Evolutionary conservation across 2,113 vertebrate species (phyloP).

Genomic region (Phylloscopus trochilus): DNA sequence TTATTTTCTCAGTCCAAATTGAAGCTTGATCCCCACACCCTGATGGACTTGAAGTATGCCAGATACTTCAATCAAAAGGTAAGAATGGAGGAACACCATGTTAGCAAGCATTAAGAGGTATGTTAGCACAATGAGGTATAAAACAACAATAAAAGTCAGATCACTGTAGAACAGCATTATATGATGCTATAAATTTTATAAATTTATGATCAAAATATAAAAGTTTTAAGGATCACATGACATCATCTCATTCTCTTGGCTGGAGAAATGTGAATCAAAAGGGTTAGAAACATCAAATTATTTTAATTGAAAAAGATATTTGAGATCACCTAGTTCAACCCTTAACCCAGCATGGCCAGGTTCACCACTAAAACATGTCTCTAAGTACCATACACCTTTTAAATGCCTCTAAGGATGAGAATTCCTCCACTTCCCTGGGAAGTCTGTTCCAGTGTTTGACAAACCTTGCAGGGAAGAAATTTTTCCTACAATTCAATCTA

Average conservation of each 20-base stretch:
- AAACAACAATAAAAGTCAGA: not conserved
- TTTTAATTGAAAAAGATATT: not conserved
- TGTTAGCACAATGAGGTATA: no score
- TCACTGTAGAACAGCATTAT: not conserved
- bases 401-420: not conserved
- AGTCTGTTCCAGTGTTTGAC: not conserved
- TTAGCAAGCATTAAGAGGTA: not conserved
- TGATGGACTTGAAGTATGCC: not conserved
- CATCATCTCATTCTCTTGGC: not conserved
- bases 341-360: not conserved
- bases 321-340: not conserved
- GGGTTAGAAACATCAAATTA: not conserved
- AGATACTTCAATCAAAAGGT: not conserved
- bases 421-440: not conserved
- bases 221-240: not conserved
- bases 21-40: not conserved
- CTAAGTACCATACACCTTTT: not conserved
- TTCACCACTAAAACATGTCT: not conserved
- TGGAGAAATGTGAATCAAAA: not conserved
- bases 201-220: not conserved
- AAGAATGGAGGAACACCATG: not conserved
- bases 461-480: not conserved
- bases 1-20: not conserved
- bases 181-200: not conserved
- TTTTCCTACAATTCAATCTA: not conserved